Base-by-base conservation (phyloP, 2,888 invertebrate genomes). In the Villa cingulata region DNA sequence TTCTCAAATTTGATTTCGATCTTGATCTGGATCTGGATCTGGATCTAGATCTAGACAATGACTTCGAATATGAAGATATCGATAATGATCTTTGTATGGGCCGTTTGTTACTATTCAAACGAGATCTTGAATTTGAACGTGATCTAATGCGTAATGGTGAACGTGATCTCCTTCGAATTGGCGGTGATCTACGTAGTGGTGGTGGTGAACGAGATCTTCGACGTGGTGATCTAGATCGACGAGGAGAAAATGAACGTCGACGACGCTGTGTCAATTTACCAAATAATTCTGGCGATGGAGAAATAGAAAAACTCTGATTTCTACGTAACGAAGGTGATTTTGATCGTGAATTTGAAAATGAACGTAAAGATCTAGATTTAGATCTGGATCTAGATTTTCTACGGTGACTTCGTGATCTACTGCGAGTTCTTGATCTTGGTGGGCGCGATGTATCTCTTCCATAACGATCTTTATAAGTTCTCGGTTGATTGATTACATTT, bases 391-490 rank as follows among this genome's bases (percentile, higher is more conserved):
- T 60, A 12, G 50, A 48, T 53, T 54, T 18, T 3, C 32, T 59
- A n/a, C 55, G 56, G 3, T 54, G 53, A 20, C 58, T 54, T 1
- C 61, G 57, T 14, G 58, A 57, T 19, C 58, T 55, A 41, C 62
- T 62, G 1, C 42, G 45, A 3, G 63, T 62, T 9, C 65, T 66
- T 40, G 68, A 65, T 29, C 68, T 63, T 37, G 71, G 72, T 17
- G 60, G 60, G 6, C 70, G 61, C 1, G 74, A 73, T 46, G 81
- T 74, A 65, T 87, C 87, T 14, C 87, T 73, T 0, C 87, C 87
- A 67, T 86, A 87, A 44, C 82, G 77, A 66, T 87, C 86, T 65
- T 82, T 85, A 46, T 76, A 71, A 34, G 74, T 72, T 49, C 76
- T 70, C 0, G 80, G 77, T 38, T 65, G 63, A 6, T 81, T 75